A percentile compares a stretch with the other conserved stretches of the same genome.
These are phyloP conservation scores for Pteria penguin DNA, from an alignment of 2,888 invertebrate species.

Conservation along the genomic window DNA sequence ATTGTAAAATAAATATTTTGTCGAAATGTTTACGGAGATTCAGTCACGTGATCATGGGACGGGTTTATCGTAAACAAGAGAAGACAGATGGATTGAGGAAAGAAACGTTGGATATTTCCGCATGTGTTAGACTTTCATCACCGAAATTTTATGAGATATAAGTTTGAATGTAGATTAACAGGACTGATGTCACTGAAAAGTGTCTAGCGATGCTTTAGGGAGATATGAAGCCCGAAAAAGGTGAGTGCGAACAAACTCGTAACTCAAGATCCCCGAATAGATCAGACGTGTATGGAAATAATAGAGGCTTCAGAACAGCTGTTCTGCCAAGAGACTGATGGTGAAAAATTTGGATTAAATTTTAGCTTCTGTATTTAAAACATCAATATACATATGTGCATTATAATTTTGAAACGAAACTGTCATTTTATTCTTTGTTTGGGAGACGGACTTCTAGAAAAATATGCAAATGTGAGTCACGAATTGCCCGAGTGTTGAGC, in stretches of 20 bases:
- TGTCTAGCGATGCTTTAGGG: background rate
- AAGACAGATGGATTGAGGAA: constrained; percentile 18
- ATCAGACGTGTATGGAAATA: constrained; percentile 2
- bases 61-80: constrained; percentile 31
- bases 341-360: background rate
- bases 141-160: background rate
- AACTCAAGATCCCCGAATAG: background rate
- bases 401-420: too few relatives aligned
- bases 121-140: background rate
- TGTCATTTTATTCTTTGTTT: too few relatives aligned
- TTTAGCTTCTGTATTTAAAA: too few relatives aligned
- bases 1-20: too few relatives aligned
- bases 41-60: constrained; percentile 38
- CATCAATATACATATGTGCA: too few relatives aligned
- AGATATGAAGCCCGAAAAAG: constrained; percentile 31
- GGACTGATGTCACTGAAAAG: background rate
- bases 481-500: background rate
- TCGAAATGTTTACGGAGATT: constrained; percentile 31
- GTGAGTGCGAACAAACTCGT: constrained; percentile 2
- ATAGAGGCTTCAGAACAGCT: background rate
- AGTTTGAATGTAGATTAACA: background rate
- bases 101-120: constrained; percentile 6
- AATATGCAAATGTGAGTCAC: background rate
- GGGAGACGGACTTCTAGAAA: too few relatives aligned
- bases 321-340: background rate